Percentiles rank a stretch among this genome's conserved stretches.
Evolutionary conservation across 2,888 invertebrate genomes (phyloP).

Genomic region (Caenorhabditis imperialis): DNA sequence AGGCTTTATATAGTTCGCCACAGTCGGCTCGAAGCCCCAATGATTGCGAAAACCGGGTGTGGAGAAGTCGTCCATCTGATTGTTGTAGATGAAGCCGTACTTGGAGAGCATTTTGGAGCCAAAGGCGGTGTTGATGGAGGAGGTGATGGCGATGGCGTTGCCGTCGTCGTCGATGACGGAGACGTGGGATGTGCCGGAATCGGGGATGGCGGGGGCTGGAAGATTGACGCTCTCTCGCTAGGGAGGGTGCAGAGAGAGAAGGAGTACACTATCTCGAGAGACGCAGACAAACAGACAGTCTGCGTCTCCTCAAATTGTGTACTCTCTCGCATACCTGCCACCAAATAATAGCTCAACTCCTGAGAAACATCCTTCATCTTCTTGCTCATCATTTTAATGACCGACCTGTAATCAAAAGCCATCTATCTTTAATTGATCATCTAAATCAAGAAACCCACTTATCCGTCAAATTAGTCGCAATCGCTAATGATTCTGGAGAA

Average conservation of each 20-base stretch:
- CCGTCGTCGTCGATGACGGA: conserved; percentile 86
- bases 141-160: conserved; percentile 92
- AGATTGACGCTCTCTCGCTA: not conserved
- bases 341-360: conserved; percentile 38
- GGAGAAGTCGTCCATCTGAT: conserved; percentile 81
- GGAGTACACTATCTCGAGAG: not conserved
- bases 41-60: conserved; percentile 66
- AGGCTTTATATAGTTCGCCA: conserved; percentile 85
- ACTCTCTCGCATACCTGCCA: conserved; percentile 7
- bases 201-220: conserved; percentile 81
- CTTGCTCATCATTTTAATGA: conserved; percentile 15
- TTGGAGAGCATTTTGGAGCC: conserved; percentile 67
- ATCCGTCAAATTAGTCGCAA: conserved; percentile 83
- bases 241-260: not conserved
- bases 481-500: conserved; percentile 83
- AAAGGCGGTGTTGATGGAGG: conserved; percentile 87
- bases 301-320: too few relatives aligned
- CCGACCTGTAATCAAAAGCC: too few relatives aligned
- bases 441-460: too few relatives aligned
- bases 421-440: too few relatives aligned
- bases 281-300: too few relatives aligned
- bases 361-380: conserved; percentile 18
- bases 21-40: conserved; percentile 82
- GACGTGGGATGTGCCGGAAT: conserved; percentile 90
- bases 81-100: conserved; percentile 52